Base-by-base conservation (phyloP, 2,797 vertebrate genomes). In the Graptemys geographica region DNA sequence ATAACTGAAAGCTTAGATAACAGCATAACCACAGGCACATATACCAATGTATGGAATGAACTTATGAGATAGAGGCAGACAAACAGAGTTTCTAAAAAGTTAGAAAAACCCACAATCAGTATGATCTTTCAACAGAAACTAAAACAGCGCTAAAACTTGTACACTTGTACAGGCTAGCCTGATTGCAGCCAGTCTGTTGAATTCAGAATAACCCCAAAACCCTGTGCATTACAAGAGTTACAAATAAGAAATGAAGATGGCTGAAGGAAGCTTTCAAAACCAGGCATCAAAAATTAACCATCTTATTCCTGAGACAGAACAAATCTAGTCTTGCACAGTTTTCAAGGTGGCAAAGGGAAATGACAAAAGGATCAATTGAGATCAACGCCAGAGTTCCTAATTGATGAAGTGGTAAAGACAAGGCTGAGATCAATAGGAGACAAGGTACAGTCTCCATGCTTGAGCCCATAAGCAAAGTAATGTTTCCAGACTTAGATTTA, bases 171-270 rank as follows among this genome's bases (percentile, higher is more conserved):
- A 84, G 86, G 84, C 19, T 81, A 4, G 4, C 31, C 47, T 79
- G n/a, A 93, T 85, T 92, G 86, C 55, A 96, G 28, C 57, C 9
- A 93, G 27, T 23, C 49, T 88, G 49, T 51, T 96, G 41, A 97
- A 96, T 88, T 87, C 79, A 94, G 79, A 93, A 21, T 79, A 92
- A 91, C 59, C 27, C 31, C 53, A 82, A 37, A 93, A 78, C 84
- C 88, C 82, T 86, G 56, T 4, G 18, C 69, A 89, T 21, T 53
- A 69, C 62, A 83, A 83, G 15, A 84, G 37, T 21, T 84, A 37
- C 62, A 92, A 94, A 81, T 55, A 18, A 93, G 86, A 88, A 53
- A 81, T 8, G 56, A 79, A 88, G 62, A 96, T 23, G 49, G 65
- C 53, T 8, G 4, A 92, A 23, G 10, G 15, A 47, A 82, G 84